Conservation (phyloP, 2,888 invertebrate species). For the Drosophila paracracens region DNA sequence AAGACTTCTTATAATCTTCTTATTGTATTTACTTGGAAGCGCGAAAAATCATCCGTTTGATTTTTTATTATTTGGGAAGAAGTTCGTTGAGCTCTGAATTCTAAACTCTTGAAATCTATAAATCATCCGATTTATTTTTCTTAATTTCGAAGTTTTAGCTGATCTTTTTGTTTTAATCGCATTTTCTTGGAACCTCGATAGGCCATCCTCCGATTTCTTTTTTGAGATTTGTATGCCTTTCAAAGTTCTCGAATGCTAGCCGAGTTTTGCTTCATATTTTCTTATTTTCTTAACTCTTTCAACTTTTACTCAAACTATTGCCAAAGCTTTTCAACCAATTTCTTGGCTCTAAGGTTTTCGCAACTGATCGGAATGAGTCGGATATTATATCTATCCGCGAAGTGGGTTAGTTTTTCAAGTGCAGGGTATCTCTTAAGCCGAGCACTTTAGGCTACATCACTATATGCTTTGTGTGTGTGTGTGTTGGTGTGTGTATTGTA, state of each 20-base stretch:
- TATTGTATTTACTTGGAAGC: neutral
- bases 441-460: neutral
- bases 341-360: neutral
- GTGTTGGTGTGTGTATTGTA: constrained; percentile 60
- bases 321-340: too few species aligned
- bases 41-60: neutral
- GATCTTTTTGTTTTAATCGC: neutral
- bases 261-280: too few species aligned
- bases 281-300: neutral
- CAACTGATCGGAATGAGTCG: neutral
- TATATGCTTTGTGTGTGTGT: neutral
- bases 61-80: neutral
- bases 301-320: too few species aligned
- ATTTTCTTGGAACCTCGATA: neutral
- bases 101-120: neutral
- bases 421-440: neutral
- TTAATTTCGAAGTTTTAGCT: neutral
- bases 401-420: neutral
- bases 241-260: neutral
- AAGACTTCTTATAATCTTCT: neutral
- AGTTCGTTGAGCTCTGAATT: neutral
- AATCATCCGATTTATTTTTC: neutral
- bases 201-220: neutral
- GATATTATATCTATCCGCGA: neutral
- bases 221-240: neutral